Evolutionary conservation across 2,797 vertebrate genomes (phyloP).

Genomic region (Sciurus vulgaris): DNA sequence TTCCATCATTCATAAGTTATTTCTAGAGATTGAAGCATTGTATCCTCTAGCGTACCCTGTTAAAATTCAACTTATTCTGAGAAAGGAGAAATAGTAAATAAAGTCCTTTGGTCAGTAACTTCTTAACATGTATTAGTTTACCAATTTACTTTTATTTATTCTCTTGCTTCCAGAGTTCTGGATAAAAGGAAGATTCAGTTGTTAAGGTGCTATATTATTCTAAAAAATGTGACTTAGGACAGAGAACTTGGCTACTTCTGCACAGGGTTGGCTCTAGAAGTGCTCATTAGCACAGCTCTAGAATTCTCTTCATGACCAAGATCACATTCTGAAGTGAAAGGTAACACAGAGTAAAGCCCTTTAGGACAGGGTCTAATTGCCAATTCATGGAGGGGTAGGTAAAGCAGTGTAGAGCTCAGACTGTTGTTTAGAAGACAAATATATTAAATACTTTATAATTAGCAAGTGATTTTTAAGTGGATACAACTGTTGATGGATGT

Average conservation of each 20-base stretch:
- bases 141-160: not conserved
- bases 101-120: constrained; percentile 21
- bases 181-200: not conserved
- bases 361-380: not conserved
- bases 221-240: not conserved
- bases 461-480: constrained; percentile 4
- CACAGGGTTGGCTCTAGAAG: not conserved
- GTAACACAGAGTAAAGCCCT: not conserved
- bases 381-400: not conserved
- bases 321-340: not conserved
- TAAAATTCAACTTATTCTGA: not conserved
- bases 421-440: constrained; percentile 28
- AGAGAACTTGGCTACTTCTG: not conserved
- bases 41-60: not conserved
- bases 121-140: not conserved
- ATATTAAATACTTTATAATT: not conserved
- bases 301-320: not conserved
- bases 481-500: not conserved
- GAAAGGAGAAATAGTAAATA: not conserved
- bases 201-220: not conserved
- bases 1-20: not conserved
- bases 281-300: not conserved
- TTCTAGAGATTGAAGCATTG: not conserved
- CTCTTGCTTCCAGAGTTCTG: not conserved
- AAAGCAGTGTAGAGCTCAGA: not conserved